Evolutionary conservation across 2,888 invertebrate genomes (phyloP).

Genomic region (Cynaeus angustus): DNA sequence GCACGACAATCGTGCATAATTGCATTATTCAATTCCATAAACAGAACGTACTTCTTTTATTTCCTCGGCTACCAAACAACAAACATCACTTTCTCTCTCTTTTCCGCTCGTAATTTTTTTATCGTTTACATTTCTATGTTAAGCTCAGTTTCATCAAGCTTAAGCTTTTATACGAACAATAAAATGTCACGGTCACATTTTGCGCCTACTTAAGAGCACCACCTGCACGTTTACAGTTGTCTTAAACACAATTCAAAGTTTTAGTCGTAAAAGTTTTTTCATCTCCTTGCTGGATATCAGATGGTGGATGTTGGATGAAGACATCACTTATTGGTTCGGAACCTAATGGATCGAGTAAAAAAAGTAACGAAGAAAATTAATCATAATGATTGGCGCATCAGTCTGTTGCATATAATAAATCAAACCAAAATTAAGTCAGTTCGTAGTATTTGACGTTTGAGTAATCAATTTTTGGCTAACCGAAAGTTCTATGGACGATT

Average conservation of each 20-base stretch:
- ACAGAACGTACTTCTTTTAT: slow-evolving; percentile 9
- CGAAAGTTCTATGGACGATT: slow-evolving; percentile 20
- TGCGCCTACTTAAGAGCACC: background rate
- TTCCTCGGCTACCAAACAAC: background rate
- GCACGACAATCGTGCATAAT: slow-evolving; percentile 56
- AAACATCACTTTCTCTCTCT: slow-evolving; percentile 6
- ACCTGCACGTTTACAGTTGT: slow-evolving; percentile 22
- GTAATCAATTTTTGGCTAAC: slow-evolving; percentile 31
- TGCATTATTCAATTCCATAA: slow-evolving; percentile 52
- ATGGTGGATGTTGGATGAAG: slow-evolving; percentile 27
- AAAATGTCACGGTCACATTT: slow-evolving; percentile 36
- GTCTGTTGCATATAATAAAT: slow-evolving; percentile 37
- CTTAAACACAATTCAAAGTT: slow-evolving; percentile 24
- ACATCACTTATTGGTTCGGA: slow-evolving; percentile 11
- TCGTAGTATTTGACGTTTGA: slow-evolving; percentile 26
- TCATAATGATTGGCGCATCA: slow-evolving; percentile 46
- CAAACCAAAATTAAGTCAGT: slow-evolving; percentile 35
- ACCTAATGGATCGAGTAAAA: slow-evolving; percentile 24
- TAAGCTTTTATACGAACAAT: slow-evolving; percentile 33
- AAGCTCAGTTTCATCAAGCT: slow-evolving; percentile 43
- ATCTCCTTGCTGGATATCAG: slow-evolving; percentile 17
- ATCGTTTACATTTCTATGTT: slow-evolving; percentile 25
- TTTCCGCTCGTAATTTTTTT: slow-evolving; percentile 36
- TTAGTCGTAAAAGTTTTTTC: slow-evolving; percentile 11
- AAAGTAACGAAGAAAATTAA: slow-evolving; percentile 37